Base-by-base conservation (phyloP, 23 tunicate genomes). In the Phallusia fumigata region DNA sequence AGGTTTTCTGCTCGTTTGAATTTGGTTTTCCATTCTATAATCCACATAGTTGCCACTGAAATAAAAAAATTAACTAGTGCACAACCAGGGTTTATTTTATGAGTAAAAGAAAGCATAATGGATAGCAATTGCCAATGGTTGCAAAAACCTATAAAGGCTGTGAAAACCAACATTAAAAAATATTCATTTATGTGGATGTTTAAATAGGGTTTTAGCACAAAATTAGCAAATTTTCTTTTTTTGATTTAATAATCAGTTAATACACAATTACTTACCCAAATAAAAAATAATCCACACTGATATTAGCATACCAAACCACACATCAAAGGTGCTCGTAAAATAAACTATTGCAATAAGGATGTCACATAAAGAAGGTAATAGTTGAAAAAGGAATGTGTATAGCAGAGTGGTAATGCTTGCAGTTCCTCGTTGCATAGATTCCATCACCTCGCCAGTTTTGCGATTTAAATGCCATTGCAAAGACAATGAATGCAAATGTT, bases 381-480 rank as follows among this genome's bases (percentile, higher is more conserved):
- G 88, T 72, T 88, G 91, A 84, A 96, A 96, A 26, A 87, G 84
- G 52, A 96, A 75, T 83, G 88, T 91, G 19, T 91, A 88, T 26
- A 96, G 81, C 18, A 96, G 69, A 32, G 76, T 96, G 90, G 87
- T 96, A 79, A 96, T 91, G 83, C 93, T 88, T 33, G 76, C 52
- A 5, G 99, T 90, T 26, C 99, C 99, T 28, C 99, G 90, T 47
- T 96, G 96, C 75, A 96, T 91, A 3, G 95, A 90, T n/a, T 92
- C 90, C 72, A 96, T 77, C 35, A 91, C 95, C 74, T 96, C 99
- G 8, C 99, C 99, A 53, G 99, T 96, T 88, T 96, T 96, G 24
- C 99, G 83, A 26, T 89, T 77, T 24, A 96, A 35, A 85, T 96
- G 99, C 99, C 99, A 96, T 32, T 91, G 93, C 64, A 90, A 75